Conservation (phyloP, 2,888 invertebrate species). For the Leptinotarsa haldemani region DNA sequence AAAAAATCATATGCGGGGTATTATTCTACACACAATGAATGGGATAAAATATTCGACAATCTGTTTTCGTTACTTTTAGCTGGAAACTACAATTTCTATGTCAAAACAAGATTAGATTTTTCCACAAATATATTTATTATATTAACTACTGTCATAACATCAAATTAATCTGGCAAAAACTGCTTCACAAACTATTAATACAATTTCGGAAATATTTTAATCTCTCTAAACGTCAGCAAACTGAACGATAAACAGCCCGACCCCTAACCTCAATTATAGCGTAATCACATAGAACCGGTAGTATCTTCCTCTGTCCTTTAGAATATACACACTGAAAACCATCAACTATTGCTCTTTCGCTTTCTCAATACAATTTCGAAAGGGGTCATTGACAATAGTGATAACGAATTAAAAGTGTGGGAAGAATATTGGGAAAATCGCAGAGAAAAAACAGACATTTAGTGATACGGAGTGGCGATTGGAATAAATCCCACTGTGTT, state of each 20-base stretch:
- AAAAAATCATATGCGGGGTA: too few relatives aligned
- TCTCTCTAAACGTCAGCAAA: not conserved
- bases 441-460: not conserved
- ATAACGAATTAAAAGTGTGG: not conserved
- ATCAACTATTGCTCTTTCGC: not conserved
- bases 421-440: not conserved
- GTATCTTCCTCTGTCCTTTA: not conserved
- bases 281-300: not conserved
- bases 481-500: too few relatives aligned
- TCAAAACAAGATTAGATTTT: too few relatives aligned
- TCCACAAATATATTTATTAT: not conserved
- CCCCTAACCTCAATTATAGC: slow-evolving; percentile 4
- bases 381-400: not conserved
- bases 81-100: too few relatives aligned
- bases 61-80: too few relatives aligned
- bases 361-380: not conserved
- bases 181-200: not conserved
- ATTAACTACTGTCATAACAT: not conserved
- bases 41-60: too few relatives aligned
- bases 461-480: not conserved
- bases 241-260: not conserved
- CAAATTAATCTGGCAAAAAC: not conserved
- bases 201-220: not conserved
- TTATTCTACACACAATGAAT: too few relatives aligned
- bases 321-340: not conserved